phyloP scores from a whole-genome alignment of 2,113 vertebrate species.

The Bambusicola thoracicus region DNA sequence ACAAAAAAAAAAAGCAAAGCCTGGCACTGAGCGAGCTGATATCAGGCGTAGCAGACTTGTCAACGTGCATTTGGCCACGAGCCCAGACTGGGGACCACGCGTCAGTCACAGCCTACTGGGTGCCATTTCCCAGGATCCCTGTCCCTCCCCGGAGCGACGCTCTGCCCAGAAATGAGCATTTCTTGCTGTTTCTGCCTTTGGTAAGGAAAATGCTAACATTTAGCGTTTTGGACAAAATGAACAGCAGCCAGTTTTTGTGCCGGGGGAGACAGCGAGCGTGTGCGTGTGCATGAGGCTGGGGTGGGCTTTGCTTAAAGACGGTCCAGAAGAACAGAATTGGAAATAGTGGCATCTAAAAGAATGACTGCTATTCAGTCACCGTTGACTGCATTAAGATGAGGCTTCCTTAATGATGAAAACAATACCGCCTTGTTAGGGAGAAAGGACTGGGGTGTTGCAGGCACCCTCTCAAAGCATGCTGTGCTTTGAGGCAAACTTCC shows the following conservation, averaged over 20 bases:
- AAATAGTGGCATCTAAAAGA: background rate
- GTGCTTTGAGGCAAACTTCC: slow-evolving; percentile 28
- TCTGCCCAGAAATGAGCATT: slow-evolving; percentile 64
- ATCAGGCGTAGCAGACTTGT: slow-evolving; percentile 1
- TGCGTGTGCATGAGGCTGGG: accelerated
- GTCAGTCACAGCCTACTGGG: slow-evolving; percentile 54
- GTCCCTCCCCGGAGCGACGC: slow-evolving; percentile 39
- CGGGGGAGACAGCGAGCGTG: accelerated
- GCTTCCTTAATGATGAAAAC: background rate
- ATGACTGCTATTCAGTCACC: background rate
- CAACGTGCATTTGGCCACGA: slow-evolving; percentile 62
- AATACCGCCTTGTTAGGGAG: background rate
- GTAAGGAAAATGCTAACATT: background rate
- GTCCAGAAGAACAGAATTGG: background rate
- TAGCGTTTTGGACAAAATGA: slow-evolving; percentile 29
- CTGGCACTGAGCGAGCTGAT: background rate
- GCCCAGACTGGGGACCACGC: background rate
- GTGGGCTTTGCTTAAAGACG: background rate
- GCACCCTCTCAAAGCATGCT: background rate
- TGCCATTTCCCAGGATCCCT: slow-evolving; percentile 59
- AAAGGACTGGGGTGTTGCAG: slow-evolving; percentile 34
- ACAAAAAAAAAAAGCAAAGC: background rate
- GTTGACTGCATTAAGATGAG: background rate
- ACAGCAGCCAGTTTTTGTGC: background rate
- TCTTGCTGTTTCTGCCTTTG: slow-evolving; percentile 39